Conservation (phyloP, 2,888 invertebrate species). For the Eupithecia dodoneata region DNA sequence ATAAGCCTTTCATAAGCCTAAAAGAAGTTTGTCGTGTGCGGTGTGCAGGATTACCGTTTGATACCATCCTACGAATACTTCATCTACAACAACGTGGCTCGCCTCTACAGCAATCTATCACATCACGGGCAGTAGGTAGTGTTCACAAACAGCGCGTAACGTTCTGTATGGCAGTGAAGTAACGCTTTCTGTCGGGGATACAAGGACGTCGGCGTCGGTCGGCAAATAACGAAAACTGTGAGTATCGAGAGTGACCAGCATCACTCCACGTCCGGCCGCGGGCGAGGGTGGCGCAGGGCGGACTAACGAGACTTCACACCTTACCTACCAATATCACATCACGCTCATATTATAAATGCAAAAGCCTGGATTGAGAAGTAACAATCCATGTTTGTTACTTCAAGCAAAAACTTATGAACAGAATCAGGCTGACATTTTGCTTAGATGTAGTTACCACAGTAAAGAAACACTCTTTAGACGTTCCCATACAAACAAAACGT, state of each 20-base stretch:
- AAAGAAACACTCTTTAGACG: background rate
- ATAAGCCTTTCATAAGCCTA: background rate
- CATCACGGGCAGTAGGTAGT: background rate
- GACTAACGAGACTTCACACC: background rate
- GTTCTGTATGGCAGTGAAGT: background rate
- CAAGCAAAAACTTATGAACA: background rate
- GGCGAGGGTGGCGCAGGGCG: background rate
- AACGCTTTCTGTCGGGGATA: background rate
- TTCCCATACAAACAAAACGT: background rate
- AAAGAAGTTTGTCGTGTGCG: background rate
- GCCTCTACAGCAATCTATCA: background rate
- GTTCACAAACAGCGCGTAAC: conserved; percentile 7
- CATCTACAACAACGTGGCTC: background rate
- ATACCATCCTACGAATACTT: background rate
- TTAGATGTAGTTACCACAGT: background rate
- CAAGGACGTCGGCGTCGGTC: background rate
- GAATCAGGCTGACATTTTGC: background rate
- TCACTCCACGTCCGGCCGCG: conserved; percentile 10
- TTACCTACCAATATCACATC: background rate
- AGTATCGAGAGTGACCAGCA: conserved; percentile 8
- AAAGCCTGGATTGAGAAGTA: background rate
- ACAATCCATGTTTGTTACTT: background rate
- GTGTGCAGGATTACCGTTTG: background rate
- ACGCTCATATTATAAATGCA: background rate
- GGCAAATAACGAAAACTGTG: conserved; percentile 27